Evolutionary conservation across 64 coral and sea anemone species (phyloP).

Genomic region (Cladopsammia gracilis): DNA sequence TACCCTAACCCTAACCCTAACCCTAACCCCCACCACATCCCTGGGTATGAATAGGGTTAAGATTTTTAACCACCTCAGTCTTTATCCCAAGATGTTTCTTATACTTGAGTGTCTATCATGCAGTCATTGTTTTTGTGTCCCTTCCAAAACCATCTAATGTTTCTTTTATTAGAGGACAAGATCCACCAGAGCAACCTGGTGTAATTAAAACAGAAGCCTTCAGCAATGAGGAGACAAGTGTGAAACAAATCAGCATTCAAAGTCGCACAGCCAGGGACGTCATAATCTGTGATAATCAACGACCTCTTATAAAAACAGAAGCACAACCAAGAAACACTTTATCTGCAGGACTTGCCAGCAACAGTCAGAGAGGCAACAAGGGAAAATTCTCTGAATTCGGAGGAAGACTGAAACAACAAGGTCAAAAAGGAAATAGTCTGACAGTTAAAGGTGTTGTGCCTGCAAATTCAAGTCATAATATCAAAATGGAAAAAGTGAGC

Average conservation of each 20-base stretch:
- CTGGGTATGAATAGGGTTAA: too few relatives aligned
- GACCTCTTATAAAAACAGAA: conserved; percentile 1
- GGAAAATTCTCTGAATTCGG: neutral
- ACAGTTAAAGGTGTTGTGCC: neutral
- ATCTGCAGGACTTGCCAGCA: neutral
- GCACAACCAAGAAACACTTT: neutral
- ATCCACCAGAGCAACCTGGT: conserved; percentile 13
- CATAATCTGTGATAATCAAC: neutral
- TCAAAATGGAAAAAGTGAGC: neutral
- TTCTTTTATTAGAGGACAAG: conserved; percentile 24
- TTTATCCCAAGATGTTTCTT: too few relatives aligned
- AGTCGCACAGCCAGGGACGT: neutral
- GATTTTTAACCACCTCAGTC: too few relatives aligned
- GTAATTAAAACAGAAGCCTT: conserved; percentile 4
- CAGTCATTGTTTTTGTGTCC: neutral
- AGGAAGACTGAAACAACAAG: neutral
- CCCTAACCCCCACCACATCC: too few relatives aligned
- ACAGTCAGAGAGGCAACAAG: neutral
- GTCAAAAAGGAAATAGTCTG: neutral
- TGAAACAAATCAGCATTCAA: neutral
- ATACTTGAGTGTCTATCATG: too few relatives aligned
- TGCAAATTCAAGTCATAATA: neutral
- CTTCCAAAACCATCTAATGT: neutral
- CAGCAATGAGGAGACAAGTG: neutral
- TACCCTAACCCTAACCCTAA: too few relatives aligned